Evolutionary conservation across 2,113 vertebrate genomes (phyloP).

Genomic region (Oncorhynchus nerka): DNA sequence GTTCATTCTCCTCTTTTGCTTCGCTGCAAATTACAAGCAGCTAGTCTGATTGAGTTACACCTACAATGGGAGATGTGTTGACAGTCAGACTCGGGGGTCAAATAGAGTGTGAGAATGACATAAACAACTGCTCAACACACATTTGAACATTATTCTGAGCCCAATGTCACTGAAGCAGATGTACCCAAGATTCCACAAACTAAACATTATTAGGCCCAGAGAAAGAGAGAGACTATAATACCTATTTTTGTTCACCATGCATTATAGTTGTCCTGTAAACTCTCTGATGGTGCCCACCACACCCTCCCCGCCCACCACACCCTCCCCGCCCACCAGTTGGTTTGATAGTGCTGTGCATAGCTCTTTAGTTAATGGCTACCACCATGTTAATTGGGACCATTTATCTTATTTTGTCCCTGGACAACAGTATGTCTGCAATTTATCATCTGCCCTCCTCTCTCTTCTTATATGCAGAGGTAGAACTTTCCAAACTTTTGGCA

Average conservation of each 20-base stretch:
- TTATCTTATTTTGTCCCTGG: constrained; percentile 59
- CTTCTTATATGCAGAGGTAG: constrained; percentile 37
- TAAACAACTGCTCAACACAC: constrained; percentile 19
- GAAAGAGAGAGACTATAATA: neutral
- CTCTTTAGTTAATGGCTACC: constrained; percentile 56
- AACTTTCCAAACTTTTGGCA: constrained; percentile 19
- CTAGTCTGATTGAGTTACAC: constrained; percentile 34
- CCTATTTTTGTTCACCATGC: neutral
- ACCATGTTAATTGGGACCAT: constrained; percentile 46
- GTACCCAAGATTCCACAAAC: too few species aligned
- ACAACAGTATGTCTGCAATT: constrained; percentile 47
- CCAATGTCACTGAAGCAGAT: neutral
- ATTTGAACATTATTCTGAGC: neutral
- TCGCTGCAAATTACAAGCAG: constrained; percentile 42
- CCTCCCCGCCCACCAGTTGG: constrained; percentile 11
- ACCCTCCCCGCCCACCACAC: neutral
- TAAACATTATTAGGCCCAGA: neutral
- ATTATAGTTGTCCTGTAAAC: neutral
- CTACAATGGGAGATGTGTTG: constrained; percentile 18
- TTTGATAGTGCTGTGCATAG: constrained; percentile 57
- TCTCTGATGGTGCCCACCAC: neutral
- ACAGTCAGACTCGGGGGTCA: constrained; percentile 24
- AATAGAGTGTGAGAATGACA: constrained; percentile 19
- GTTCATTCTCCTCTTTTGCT: constrained; percentile 7
- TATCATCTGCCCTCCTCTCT: constrained; percentile 1